These are phyloP conservation scores for Triops cancriformis DNA, from an alignment of 1,140 invertebrate genomes.

Conservation along the genomic window DNA sequence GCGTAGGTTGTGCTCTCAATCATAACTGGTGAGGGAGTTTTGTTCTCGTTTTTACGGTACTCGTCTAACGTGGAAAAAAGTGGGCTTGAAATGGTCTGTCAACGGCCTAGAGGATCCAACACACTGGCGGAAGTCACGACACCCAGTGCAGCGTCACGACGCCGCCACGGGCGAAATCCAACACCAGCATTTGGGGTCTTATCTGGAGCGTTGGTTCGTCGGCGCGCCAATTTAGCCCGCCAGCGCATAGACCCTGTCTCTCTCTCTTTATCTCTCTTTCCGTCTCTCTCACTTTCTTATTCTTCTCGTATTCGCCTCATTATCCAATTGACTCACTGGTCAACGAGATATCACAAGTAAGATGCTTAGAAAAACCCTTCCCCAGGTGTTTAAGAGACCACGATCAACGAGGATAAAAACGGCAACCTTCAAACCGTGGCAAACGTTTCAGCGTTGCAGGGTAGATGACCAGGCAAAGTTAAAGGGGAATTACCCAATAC, in stretches of 20 bases:
- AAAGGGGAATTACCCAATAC: conserved; percentile 13
- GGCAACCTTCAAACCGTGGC: background rate
- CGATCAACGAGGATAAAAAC: background rate
- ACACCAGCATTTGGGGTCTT: background rate
- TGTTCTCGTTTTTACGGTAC: conserved; percentile 8
- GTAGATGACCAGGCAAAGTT: background rate
- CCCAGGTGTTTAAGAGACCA: background rate
- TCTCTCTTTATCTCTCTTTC: too few species aligned
- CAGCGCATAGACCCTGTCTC: background rate
- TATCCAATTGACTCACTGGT: too few species aligned
- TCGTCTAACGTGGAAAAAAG: background rate
- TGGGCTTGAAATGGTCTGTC: background rate
- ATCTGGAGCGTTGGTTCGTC: background rate
- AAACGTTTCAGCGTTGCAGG: background rate
- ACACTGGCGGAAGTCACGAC: conserved; percentile 9
- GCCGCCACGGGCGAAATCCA: conserved; percentile 1
- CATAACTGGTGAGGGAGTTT: background rate
- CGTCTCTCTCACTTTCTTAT: too few species aligned
- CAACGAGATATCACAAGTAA: too few species aligned
- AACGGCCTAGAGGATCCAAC: background rate
- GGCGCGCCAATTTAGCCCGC: background rate
- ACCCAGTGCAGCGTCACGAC: conserved; percentile 11
- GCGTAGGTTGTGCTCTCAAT: background rate
- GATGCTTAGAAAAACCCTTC: too few species aligned
- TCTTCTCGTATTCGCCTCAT: too few species aligned